Conservation (phyloP, 2,113 vertebrate genomes). For the Columbina picui region DNA sequence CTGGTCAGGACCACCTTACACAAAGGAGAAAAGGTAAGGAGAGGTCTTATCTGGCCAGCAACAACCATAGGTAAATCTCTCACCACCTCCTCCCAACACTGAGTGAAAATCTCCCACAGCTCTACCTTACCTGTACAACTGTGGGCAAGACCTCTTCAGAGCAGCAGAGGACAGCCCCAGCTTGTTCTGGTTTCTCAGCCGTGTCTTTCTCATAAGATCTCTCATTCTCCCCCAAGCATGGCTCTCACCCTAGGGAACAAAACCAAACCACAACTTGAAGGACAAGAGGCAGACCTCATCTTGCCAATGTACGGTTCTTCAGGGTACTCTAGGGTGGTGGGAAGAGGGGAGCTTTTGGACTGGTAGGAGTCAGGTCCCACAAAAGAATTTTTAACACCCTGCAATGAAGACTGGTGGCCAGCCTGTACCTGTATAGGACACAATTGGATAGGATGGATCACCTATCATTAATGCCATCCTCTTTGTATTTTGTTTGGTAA, state of each 20-base stretch:
- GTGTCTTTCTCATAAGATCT: constrained; percentile 82
- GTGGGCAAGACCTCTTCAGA: constrained; percentile 87
- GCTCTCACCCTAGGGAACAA: constrained; percentile 71
- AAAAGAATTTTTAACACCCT: not conserved
- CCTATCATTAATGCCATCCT: not conserved
- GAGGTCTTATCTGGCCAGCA: not conserved
- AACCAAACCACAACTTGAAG: not conserved
- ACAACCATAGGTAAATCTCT: not conserved
- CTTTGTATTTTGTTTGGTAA: not conserved
- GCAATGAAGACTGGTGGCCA: not conserved
- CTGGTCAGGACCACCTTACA: not conserved
- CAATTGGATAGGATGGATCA: not conserved
- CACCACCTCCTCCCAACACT: not conserved
- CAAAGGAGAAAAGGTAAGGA: not conserved
- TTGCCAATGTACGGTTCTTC: not conserved
- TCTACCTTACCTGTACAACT: constrained; percentile 80
- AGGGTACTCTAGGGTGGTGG: not conserved
- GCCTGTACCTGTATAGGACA: not conserved
- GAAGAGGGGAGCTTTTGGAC: not conserved
- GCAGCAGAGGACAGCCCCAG: constrained; percentile 76
- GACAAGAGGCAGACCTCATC: not conserved
- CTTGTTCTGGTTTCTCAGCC: constrained; percentile 77
- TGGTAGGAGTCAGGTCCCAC: not conserved
- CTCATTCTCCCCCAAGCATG: constrained; percentile 82
- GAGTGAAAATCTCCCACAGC: not conserved